These are phyloP conservation scores for Drosophila obscura DNA, from an alignment of 1,140 invertebrate genomes.

Conservation along the genomic window DNA sequence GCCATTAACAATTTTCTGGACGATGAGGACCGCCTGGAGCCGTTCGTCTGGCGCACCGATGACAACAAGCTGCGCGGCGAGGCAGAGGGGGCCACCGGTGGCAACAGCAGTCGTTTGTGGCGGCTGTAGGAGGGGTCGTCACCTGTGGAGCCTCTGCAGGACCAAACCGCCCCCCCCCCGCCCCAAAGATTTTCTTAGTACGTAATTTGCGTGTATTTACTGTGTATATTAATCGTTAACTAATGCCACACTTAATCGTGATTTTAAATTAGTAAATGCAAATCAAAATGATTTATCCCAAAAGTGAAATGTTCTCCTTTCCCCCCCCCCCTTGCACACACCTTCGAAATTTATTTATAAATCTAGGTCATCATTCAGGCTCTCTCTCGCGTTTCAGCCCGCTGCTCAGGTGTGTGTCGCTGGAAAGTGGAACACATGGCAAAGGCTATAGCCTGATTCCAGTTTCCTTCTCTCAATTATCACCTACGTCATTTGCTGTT, in stretches of 20 bases:
- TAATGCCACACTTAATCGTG: conserved; percentile 33
- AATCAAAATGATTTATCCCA: conserved; percentile 1
- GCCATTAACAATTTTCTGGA: conserved; percentile 93
- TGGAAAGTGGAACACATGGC: too few relatives aligned
- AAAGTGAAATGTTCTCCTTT: too few relatives aligned
- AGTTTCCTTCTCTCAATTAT: too few relatives aligned
- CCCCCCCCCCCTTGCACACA: too few relatives aligned
- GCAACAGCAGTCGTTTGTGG: conserved; percentile 84
- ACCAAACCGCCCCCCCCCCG: too few relatives aligned
- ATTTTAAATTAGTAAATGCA: conserved; percentile 47
- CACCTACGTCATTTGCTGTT: too few relatives aligned
- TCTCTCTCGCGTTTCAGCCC: too few relatives aligned
- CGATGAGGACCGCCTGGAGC: conserved; percentile 92
- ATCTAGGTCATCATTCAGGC: too few relatives aligned
- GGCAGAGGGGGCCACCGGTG: conserved; percentile 69
- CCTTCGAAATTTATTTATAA: too few relatives aligned
- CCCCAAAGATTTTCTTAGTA: conserved; percentile 46
- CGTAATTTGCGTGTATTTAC: conserved; percentile 44
- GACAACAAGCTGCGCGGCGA: conserved; percentile 78
- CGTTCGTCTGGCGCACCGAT: conserved; percentile 93
- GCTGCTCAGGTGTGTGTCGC: too few relatives aligned
- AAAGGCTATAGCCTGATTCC: too few relatives aligned
- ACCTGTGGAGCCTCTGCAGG: neutral
- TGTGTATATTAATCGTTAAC: conserved; percentile 57
- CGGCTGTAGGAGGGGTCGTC: conserved; percentile 47